Percentiles rank a stretch among this genome's conserved stretches.
These are phyloP conservation scores for Microtus pennsylvanicus DNA, from an alignment of 2,113 vertebrate genomes.

Conservation along the genomic window DNA sequence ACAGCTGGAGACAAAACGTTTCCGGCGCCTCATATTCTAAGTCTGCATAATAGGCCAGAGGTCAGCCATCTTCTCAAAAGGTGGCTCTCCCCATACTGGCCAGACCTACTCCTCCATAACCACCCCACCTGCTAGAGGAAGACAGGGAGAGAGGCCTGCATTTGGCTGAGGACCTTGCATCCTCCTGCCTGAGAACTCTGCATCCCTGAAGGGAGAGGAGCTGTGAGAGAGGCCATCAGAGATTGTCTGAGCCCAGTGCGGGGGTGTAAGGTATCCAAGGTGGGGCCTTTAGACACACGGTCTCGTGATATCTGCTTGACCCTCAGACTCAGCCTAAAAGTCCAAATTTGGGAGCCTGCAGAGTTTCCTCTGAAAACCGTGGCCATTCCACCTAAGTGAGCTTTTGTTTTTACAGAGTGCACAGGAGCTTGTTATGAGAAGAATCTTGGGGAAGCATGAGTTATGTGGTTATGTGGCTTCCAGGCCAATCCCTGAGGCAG, in stretches of 20 bases:
- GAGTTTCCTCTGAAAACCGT: neutral
- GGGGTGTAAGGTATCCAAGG: neutral
- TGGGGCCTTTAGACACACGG: neutral
- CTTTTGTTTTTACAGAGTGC: neutral
- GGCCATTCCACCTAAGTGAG: neutral
- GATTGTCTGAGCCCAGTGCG: neutral
- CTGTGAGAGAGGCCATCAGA: neutral
- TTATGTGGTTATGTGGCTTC: neutral
- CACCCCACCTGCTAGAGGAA: neutral
- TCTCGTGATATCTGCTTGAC: neutral
- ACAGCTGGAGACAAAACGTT: neutral
- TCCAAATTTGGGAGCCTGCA: neutral
- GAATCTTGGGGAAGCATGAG: neutral
- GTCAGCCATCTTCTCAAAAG: neutral
- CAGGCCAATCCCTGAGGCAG: neutral
- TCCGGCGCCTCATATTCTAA: neutral
- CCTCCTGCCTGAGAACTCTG: neutral
- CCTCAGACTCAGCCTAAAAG: neutral
- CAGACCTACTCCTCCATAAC: neutral
- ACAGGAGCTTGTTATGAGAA: neutral
- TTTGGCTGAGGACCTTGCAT: neutral
- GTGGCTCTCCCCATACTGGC: neutral
- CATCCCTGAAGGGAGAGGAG: too few species aligned
- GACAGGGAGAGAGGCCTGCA: neutral
- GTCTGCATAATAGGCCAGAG: neutral